A percentile compares a stretch with the other conserved stretches of the same genome.
These are phyloP conservation scores for Peromyscus eremicus DNA, from an alignment of 2,797 vertebrate genomes.

Conservation along the genomic window DNA sequence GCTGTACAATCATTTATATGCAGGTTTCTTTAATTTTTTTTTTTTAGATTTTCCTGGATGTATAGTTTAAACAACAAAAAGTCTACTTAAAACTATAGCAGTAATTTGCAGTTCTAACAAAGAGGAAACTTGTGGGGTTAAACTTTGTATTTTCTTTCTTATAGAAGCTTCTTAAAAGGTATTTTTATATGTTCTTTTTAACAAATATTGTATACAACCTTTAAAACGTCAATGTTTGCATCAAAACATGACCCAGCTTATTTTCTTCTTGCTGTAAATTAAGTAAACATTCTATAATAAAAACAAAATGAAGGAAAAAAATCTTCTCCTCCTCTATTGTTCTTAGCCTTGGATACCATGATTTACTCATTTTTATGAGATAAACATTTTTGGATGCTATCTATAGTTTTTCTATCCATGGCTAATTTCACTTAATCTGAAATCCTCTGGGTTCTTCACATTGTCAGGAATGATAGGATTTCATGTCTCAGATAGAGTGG, in stretches of 20 bases:
- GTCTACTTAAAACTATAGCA: constrained; percentile 90
- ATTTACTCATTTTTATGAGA: background rate
- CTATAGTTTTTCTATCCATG: background rate
- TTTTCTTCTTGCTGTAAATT: constrained; percentile 92
- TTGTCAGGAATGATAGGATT: background rate
- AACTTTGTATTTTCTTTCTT: constrained; percentile 92
- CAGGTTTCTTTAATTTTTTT: constrained; percentile 91
- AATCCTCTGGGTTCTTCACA: background rate
- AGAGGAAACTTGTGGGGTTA: constrained; percentile 90
- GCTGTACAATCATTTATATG: constrained; percentile 92
- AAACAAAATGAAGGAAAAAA: constrained; percentile 89
- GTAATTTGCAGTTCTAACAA: constrained; percentile 90
- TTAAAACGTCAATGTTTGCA: constrained; percentile 90
- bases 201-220: constrained; percentile 90
- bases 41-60: constrained; percentile 90
- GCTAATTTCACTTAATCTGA: background rate
- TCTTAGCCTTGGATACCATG: too few relatives aligned
- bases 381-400: background rate
- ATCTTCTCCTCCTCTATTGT: too few relatives aligned
- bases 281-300: constrained; percentile 91
- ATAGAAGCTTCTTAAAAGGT: constrained; percentile 92
- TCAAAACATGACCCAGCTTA: constrained; percentile 89
- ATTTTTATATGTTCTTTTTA: constrained; percentile 92
- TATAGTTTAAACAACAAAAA: constrained; percentile 90
- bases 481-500: background rate